Percentiles rank a stretch among this genome's conserved stretches.
These are phyloP conservation scores for Trididemnum clinides DNA, from an alignment of 23 tunicate species.

Conservation along the genomic window DNA sequence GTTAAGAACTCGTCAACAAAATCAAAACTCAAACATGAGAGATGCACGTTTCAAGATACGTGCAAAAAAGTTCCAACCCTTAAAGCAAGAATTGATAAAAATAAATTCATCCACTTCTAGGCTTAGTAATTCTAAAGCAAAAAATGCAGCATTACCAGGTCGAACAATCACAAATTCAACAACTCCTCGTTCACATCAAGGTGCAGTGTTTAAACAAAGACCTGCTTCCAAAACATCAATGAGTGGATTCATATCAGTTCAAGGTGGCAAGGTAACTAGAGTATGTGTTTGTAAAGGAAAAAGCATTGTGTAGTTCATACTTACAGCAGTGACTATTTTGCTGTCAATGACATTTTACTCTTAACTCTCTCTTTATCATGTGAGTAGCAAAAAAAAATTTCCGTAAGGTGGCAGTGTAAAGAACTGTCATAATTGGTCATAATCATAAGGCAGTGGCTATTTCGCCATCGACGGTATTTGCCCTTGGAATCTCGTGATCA, in stretches of 20 bases:
- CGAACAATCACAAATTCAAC: background rate
- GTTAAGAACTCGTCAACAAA: background rate
- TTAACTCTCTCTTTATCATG: too few relatives aligned
- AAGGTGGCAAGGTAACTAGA: background rate
- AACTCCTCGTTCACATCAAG: background rate
- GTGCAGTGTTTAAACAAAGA: background rate
- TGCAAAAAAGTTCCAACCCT: conserved; percentile 23
- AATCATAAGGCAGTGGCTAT: too few relatives aligned
- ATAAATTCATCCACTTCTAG: background rate
- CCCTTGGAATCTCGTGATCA: too few relatives aligned
- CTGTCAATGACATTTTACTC: too few relatives aligned
- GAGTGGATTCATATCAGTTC: background rate
- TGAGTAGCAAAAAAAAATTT: too few relatives aligned
- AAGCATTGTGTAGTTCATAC: too few relatives aligned
- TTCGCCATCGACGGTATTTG: too few relatives aligned
- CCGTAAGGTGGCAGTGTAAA: too few relatives aligned
- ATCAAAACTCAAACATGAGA: background rate
- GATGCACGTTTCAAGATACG: conserved; percentile 35
- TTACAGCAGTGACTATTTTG: too few relatives aligned
- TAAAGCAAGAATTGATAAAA: background rate
- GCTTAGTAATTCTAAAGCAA: too few relatives aligned
- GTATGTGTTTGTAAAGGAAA: background rate
- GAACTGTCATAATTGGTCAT: too few relatives aligned
- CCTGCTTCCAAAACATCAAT: background rate
- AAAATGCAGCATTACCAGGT: background rate